A percentile compares a stretch with the other conserved stretches of the same genome.
phyloP scores from a whole-genome alignment of 2,888 invertebrate genomes.

The Helicoverpa assulta region DNA sequence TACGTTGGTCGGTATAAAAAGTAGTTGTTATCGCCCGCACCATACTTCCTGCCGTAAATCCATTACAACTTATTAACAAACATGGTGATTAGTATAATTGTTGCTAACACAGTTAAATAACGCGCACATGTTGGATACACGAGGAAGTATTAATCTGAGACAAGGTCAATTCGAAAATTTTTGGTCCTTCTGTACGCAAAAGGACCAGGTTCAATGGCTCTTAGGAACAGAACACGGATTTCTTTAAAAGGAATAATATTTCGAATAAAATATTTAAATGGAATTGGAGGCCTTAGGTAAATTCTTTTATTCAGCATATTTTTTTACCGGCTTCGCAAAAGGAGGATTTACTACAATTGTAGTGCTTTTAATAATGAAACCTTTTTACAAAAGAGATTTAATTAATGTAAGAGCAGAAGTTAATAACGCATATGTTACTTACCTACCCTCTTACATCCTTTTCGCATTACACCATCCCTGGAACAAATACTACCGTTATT shows the following conservation, averaged over 20 bases:
- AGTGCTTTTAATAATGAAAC: too few relatives aligned
- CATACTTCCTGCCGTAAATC: constrained; percentile 67
- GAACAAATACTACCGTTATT: background rate
- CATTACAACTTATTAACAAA: constrained; percentile 71
- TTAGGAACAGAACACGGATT: background rate
- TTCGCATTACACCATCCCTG: constrained; percentile 23
- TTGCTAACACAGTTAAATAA: constrained; percentile 29
- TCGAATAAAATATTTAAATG: too few relatives aligned
- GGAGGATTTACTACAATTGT: too few relatives aligned
- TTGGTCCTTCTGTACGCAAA: background rate
- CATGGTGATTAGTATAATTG: constrained; percentile 67
- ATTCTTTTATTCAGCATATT: too few relatives aligned
- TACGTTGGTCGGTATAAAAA: constrained; percentile 52
- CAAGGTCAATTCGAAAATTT: background rate
- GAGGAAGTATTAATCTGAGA: constrained; percentile 3
- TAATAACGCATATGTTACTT: too few relatives aligned
- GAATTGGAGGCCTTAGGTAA: too few relatives aligned
- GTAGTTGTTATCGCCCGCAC: constrained; percentile 63
- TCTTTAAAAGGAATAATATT: background rate
- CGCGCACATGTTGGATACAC: constrained; percentile 16
- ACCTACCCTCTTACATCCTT: constrained; percentile 12
- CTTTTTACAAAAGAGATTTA: too few relatives aligned
- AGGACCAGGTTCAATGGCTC: background rate
- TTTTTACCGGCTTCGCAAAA: too few relatives aligned
- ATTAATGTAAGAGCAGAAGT: too few relatives aligned